Percentiles rank a stretch among this genome's conserved stretches.
These are phyloP conservation scores for Dinocampus coccinellae DNA, from an alignment of 2,888 invertebrate species.

Conservation along the genomic window DNA sequence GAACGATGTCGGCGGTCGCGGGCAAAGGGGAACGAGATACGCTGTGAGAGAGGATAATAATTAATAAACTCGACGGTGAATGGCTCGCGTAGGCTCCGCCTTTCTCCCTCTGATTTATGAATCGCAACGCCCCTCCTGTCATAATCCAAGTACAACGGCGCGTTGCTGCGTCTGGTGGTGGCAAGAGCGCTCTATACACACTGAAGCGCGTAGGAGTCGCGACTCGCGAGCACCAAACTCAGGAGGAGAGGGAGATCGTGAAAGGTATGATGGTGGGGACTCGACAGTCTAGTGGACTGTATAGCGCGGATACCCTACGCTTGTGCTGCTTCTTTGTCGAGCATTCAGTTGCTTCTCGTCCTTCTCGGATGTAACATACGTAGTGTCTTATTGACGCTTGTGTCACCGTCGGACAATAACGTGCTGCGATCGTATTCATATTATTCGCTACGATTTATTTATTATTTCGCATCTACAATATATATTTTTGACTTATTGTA, in stretches of 20 bases:
- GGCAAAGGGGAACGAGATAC: background rate
- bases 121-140: constrained; percentile 68
- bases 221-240: constrained; percentile 13
- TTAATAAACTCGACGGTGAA: constrained; percentile 68
- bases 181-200: constrained; percentile 15
- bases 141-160: constrained; percentile 57
- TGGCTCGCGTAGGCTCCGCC: constrained; percentile 66
- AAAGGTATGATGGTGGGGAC: background rate
- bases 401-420: background rate
- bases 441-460: background rate
- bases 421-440: background rate
- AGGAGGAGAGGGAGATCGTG: constrained; percentile 31
- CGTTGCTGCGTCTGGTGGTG: constrained; percentile 28
- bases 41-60: constrained; percentile 57
- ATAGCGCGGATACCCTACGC: constrained; percentile 42
- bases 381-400: background rate
- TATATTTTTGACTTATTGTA: too few species aligned
- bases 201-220: constrained; percentile 48
- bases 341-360: constrained; percentile 65
- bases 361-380: constrained; percentile 54
- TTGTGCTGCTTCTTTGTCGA: constrained; percentile 57
- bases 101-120: constrained; percentile 67
- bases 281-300: constrained; percentile 24
- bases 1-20: constrained; percentile 8
- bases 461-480: background rate